A percentile compares a stretch with the other conserved stretches of the same genome.
These are phyloP conservation scores for Balearica regulorum DNA, from an alignment of 2,797 vertebrate genomes.

Conservation along the genomic window DNA sequence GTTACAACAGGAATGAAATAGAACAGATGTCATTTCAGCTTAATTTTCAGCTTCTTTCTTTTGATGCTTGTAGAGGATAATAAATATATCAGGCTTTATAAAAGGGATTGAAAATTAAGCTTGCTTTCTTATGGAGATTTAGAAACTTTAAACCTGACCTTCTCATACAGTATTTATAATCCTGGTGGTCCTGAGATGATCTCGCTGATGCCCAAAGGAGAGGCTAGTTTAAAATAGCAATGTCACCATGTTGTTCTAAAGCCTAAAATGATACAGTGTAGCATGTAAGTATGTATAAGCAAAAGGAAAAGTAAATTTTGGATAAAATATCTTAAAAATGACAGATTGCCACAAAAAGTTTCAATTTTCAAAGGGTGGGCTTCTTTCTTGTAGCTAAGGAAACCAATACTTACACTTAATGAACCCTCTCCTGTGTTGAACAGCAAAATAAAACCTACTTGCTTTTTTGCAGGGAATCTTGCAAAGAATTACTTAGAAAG, in stretches of 20 bases:
- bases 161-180: constrained; percentile 75
- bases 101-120: constrained; percentile 44
- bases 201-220: constrained; percentile 45
- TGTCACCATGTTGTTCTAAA: constrained; percentile 29
- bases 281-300: background rate
- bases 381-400: background rate
- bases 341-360: background rate
- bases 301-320: background rate
- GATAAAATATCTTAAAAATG: background rate
- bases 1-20: background rate
- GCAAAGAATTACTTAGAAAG: background rate
- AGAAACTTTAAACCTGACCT: constrained; percentile 76
- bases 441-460: background rate
- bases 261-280: background rate
- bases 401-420: background rate
- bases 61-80: constrained; percentile 32
- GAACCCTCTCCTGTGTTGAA: background rate
- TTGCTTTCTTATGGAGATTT: constrained; percentile 66
- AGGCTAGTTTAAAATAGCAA: constrained; percentile 68
- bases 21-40: constrained; percentile 29
- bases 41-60: constrained; percentile 49
- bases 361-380: background rate
- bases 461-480: background rate
- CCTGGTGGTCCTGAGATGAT: constrained; percentile 62
- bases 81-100: constrained; percentile 39